Conservation (phyloP, 2,888 invertebrate species). For the Eupeodes latifasciatus region DNA sequence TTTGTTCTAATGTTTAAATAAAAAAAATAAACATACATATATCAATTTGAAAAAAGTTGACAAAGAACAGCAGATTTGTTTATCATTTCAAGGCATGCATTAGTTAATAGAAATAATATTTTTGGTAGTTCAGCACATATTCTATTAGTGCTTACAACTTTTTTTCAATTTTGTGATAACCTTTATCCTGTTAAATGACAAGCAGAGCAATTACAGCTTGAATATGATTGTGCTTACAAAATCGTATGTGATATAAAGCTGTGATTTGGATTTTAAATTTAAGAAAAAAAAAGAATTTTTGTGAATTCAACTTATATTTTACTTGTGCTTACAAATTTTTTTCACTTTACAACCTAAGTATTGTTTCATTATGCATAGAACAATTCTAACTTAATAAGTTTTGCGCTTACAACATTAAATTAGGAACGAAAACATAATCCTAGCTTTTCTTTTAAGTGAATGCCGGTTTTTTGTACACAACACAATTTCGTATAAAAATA, state of each 20-base stretch:
- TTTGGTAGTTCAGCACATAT: neutral
- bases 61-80: neutral
- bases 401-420: neutral
- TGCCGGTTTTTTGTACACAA: neutral
- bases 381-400: fast-evolving
- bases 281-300: no score
- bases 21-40: no score
- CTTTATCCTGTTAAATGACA: neutral
- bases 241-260: no score
- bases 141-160: neutral
- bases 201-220: no score
- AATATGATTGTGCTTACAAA: no score
- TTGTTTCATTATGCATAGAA: neutral
- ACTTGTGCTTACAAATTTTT: neutral
- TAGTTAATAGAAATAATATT: no score
- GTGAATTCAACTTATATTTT: neutral
- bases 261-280: no score
- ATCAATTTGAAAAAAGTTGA: neutral
- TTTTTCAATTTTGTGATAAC: no score
- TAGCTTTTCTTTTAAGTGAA: neutral
- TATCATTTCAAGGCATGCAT: no score
- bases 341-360: neutral
- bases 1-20: slow-evolving; percentile 31
- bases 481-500: neutral
- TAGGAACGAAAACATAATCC: no score